Percentiles rank a stretch among this genome's conserved stretches.
Evolutionary conservation across 2,113 vertebrate genomes (phyloP).

Genomic region (Formicarius rufipectus): DNA sequence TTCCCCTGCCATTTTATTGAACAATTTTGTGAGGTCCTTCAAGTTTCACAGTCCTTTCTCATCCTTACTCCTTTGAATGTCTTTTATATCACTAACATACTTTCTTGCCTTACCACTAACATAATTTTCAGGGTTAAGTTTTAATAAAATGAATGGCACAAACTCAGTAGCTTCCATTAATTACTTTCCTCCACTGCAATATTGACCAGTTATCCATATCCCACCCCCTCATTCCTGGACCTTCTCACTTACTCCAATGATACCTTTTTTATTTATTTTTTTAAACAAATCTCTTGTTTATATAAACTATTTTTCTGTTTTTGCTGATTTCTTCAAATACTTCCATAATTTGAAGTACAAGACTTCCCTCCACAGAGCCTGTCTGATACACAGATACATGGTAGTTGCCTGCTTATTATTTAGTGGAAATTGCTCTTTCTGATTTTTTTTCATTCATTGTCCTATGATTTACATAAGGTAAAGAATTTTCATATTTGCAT

Average conservation of each 20-base stretch:
- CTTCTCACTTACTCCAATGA: not conserved
- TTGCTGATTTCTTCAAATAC: not conserved
- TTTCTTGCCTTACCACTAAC: not conserved
- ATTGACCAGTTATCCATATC: not conserved
- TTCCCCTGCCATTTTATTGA: not conserved
- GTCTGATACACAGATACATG: not conserved
- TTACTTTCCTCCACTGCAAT: not conserved
- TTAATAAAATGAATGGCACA: not conserved
- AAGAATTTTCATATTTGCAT: not conserved
- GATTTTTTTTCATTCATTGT: not conserved
- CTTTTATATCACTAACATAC: not conserved
- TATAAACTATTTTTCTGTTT: not conserved
- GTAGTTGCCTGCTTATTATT: not conserved
- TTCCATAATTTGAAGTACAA: not conserved
- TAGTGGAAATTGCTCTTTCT: not conserved
- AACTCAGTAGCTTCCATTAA: not conserved
- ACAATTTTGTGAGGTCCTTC: not conserved
- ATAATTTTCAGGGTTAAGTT: not conserved
- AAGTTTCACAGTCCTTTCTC: not conserved
- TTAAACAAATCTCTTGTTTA: not conserved
- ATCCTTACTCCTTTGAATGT: not conserved
- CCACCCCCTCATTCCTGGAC: not conserved
- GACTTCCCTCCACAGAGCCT: not conserved
- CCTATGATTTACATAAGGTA: not conserved
- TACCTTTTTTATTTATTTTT: not conserved